A percentile compares a stretch with the other conserved stretches of the same genome.
phyloP scores from a whole-genome alignment of 1,140 invertebrate genomes.

The Gryllus bimaculatus region DNA sequence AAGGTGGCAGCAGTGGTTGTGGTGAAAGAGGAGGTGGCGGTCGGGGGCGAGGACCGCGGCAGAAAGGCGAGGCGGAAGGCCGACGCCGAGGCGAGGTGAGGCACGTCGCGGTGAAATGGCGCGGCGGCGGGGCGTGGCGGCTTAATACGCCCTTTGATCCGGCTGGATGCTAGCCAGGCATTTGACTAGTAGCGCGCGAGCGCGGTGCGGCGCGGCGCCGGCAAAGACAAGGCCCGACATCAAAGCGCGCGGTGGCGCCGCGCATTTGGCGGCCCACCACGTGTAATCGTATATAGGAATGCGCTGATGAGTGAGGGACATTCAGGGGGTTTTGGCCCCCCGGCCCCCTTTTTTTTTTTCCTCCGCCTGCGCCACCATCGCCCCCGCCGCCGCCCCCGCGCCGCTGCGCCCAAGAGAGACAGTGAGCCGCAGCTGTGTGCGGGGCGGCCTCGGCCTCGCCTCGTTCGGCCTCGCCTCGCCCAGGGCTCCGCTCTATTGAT shows the following conservation, averaged over 20 bases:
- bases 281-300: constrained; percentile 1
- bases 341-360: background rate
- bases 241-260: background rate
- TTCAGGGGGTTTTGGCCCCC: background rate
- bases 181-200: background rate
- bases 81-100: background rate
- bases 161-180: background rate
- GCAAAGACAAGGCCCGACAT: background rate
- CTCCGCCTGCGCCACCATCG: too few relatives aligned
- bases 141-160: background rate
- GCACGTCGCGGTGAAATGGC: background rate
- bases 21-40: too few relatives aligned
- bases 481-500: constrained; percentile 14
- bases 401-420: background rate
- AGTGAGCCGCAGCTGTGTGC: background rate
- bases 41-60: too few relatives aligned
- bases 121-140: too few relatives aligned
- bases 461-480: too few relatives aligned
- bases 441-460: too few relatives aligned
- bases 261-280: background rate
- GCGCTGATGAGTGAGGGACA: background rate
- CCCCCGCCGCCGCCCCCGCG: too few relatives aligned
- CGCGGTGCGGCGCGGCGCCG: too few relatives aligned
- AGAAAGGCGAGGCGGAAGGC: too few relatives aligned
- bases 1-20: background rate